Evolutionary conservation across 2,888 invertebrate genomes (phyloP).

Genomic region (Patella caerulea): DNA sequence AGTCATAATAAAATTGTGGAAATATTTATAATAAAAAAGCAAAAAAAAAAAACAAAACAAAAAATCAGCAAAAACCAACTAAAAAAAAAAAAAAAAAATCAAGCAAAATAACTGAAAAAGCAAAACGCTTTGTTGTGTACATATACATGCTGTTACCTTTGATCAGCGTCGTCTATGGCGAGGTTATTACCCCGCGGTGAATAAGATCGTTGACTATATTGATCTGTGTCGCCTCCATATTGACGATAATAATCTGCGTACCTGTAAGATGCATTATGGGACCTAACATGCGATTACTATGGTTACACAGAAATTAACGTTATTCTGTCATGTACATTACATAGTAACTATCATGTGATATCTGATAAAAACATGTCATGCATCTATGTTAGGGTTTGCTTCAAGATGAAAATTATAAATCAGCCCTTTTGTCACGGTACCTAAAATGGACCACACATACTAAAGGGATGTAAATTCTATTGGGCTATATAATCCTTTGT

Average conservation of each 20-base stretch:
- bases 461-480: no score
- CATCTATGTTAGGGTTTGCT: no score
- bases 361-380: no score
- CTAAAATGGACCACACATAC: no score
- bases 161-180: constrained; percentile 30
- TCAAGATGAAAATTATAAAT: no score
- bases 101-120: constrained; percentile 3
- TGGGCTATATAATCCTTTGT: no score
- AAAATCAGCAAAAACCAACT: not conserved
- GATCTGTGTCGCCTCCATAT: constrained; percentile 37
- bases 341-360: no score
- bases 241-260: constrained; percentile 17
- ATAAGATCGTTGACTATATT: constrained; percentile 43
- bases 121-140: not conserved
- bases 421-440: no score
- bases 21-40: no score
- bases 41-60: not conserved
- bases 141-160: constrained; percentile 13
- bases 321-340: no score
- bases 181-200: constrained; percentile 45
- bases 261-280: constrained; percentile 16
- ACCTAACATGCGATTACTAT: not conserved
- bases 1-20: no score
- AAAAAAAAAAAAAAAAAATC: not conserved
- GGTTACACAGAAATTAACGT: not conserved